phyloP scores from a whole-genome alignment of 2,888 invertebrate species.

The Cheilosia impressa region DNA sequence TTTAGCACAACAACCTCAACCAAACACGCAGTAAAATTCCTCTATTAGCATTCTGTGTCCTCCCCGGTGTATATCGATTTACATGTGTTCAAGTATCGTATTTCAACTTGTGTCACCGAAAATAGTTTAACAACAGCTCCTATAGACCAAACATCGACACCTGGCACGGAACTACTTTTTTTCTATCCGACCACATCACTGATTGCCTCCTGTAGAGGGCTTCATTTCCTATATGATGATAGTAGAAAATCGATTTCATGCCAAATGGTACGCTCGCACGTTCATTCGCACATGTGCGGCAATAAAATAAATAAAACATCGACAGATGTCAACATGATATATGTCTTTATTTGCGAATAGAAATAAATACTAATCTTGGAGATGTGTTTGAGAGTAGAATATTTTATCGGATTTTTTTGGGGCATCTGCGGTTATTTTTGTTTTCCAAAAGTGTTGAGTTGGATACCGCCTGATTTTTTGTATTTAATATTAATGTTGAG shows the following conservation, averaged over 20 bases:
- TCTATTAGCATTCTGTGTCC: too few species aligned
- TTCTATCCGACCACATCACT: neutral
- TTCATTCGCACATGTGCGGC: neutral
- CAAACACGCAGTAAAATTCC: too few species aligned
- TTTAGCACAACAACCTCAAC: too few species aligned
- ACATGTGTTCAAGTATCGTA: too few species aligned
- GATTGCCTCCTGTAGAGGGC: constrained; percentile 1
- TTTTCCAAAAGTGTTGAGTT: neutral
- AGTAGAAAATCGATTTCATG: neutral
- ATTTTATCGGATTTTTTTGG: neutral
- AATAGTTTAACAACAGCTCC: too few species aligned
- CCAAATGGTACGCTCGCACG: neutral
- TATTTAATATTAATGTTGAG: neutral
- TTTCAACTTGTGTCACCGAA: too few species aligned
- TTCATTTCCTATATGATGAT: neutral
- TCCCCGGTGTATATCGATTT: too few species aligned
- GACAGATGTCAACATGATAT: constrained; percentile 6
- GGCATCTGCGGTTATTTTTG: neutral
- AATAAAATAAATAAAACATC: constrained; percentile 10
- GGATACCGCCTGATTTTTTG: neutral
- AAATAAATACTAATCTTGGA: constrained; percentile 1
- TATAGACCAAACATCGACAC: neutral
- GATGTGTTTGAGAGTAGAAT: neutral
- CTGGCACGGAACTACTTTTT: constrained; percentile 3
- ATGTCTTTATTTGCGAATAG: constrained; percentile 6